Base-by-base conservation (phyloP, 35 echinoderm and acorn worm species). In the Chiridota heheva region DNA sequence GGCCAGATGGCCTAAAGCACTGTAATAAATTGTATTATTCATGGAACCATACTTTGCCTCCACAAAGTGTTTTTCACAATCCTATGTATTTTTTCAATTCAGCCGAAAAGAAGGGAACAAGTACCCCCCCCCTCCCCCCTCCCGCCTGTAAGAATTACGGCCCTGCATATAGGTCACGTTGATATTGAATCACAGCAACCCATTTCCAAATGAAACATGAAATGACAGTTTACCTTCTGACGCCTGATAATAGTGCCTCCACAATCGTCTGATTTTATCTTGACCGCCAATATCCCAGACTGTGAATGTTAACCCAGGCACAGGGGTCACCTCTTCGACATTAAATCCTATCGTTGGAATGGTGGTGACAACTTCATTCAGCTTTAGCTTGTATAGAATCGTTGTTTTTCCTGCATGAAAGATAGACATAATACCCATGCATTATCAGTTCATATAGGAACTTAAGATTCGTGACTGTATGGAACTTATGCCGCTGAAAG, bases 271-370 rank as follows among this genome's bases (percentile, higher is more conserved):
- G 42, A 96, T 74, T 65, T 77, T 87, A 40, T 90, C 69, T 63
- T 96, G 93, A 13, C 88, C 93, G 18, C 93, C 88, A 18, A 96
- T 84, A 84, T 96, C 93, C 87, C 93, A 96, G 4, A 96, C 93
- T 15, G 83, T 96, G 40, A 96, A 78, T 25, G 88, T 73, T 24
- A 96, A 31, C 3, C 92, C 92, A 31, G 88, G 88, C 31, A 90
- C 64, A 3, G 92, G 92, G 37, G 39, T 68, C 27, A 96, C 83
- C 8, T 83, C 85, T 46, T 96, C 92, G 3, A 96, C 88, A 41
- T 96, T 96, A 63, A 96, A 96, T 30, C 92, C 92, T 18, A 96
- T 90, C 2, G 92, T 96, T 13, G 92, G 92, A 33, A 96, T 96
- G 30, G 82, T 96, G 4, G 82, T 90, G 16, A 96, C 88, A 0